Conservation (phyloP, 2,888 invertebrate genomes). For the Bhutanitis thaidina region DNA sequence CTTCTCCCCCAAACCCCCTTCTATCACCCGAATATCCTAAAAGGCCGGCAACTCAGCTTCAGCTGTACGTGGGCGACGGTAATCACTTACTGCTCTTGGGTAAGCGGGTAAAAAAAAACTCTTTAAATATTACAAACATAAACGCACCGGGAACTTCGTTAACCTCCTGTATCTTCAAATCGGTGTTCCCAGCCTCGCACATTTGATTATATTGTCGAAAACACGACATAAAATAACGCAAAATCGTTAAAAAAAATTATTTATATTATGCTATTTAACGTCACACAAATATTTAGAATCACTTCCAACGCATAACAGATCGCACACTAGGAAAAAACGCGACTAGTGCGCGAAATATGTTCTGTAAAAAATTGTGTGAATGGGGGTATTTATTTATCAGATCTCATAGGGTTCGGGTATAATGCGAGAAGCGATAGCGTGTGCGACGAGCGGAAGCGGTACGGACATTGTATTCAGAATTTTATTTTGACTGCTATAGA, state of each 20-base stretch:
- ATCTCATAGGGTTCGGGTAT: background rate
- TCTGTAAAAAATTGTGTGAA: background rate
- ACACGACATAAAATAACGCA: slow-evolving; percentile 17
- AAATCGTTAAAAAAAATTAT: background rate
- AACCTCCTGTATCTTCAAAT: slow-evolving; percentile 10
- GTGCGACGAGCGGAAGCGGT: no score
- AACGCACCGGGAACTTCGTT: slow-evolving; percentile 16
- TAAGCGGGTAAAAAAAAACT: no score
- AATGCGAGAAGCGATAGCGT: background rate
- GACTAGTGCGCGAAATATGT: background rate
- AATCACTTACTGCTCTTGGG: no score
- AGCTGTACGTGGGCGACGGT: no score
- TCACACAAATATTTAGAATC: slow-evolving; percentile 20
- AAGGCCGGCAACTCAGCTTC: no score
- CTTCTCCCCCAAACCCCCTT: no score
- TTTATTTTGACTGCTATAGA: no score
- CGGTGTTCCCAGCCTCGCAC: slow-evolving; percentile 29
- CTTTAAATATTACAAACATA: background rate
- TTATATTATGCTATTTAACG: no score
- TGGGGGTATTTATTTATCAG: no score
- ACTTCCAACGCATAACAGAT: slow-evolving; percentile 28
- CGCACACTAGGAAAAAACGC: slow-evolving; percentile 25
- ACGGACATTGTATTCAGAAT: no score
- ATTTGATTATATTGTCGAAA: slow-evolving; percentile 28
- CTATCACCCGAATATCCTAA: no score